These are phyloP conservation scores for Gerris buenoi DNA, from an alignment of 1,140 invertebrate genomes.

Conservation along the genomic window DNA sequence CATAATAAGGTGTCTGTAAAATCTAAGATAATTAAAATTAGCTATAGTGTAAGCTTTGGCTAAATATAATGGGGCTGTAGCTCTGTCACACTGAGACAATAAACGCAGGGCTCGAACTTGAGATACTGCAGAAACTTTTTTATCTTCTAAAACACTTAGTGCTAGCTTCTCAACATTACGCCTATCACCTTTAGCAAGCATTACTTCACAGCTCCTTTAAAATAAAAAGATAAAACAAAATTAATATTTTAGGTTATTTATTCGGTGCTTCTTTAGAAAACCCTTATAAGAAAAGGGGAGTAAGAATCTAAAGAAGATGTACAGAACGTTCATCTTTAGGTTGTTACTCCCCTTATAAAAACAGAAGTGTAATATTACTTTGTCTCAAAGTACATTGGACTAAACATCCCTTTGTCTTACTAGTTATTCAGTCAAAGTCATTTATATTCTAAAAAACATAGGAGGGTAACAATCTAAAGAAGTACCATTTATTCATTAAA, in stretches of 20 bases:
- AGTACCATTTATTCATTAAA: too few relatives aligned
- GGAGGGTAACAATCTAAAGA: too few relatives aligned
- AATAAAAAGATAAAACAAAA: slow-evolving; percentile 17
- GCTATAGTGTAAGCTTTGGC: neutral
- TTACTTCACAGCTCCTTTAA: slow-evolving; percentile 46
- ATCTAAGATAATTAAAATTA: neutral
- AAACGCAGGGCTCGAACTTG: neutral
- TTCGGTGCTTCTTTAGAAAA: too few relatives aligned
- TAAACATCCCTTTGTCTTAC: too few relatives aligned
- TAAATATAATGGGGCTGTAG: neutral
- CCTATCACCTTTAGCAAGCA: slow-evolving; percentile 49
- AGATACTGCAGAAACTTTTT: neutral
- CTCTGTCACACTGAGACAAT: neutral
- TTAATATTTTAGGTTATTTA: neutral
- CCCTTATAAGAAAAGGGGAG: too few relatives aligned
- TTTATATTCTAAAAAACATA: too few relatives aligned
- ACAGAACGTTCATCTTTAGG: too few relatives aligned
- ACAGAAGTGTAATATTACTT: too few relatives aligned
- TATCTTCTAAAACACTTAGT: slow-evolving; percentile 37
- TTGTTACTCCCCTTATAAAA: too few relatives aligned
- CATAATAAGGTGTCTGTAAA: neutral
- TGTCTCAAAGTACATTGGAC: too few relatives aligned
- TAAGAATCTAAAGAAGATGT: too few relatives aligned
- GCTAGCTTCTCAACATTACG: slow-evolving; percentile 41
- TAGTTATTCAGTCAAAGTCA: too few relatives aligned